Evolutionary conservation across 1,140 invertebrate genomes (phyloP).

Genomic region (Medauroidea extradentata): DNA sequence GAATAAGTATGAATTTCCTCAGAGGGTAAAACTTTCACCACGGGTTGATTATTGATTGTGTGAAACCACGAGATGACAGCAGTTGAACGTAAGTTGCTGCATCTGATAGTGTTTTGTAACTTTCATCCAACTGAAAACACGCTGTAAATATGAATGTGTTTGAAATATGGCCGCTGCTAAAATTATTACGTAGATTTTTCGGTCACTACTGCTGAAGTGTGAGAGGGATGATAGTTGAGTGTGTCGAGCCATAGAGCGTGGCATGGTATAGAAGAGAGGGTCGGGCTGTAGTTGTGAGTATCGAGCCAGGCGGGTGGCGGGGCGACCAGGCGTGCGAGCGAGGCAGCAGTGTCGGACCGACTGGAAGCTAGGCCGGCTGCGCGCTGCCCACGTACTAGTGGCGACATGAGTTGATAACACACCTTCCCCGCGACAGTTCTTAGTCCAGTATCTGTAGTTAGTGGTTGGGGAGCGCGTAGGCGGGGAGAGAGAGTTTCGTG

Average conservation of each 20-base stretch:
- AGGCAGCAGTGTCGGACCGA: constrained; percentile 1
- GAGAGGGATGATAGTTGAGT: too few relatives aligned
- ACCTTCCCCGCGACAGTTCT: neutral
- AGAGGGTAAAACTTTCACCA: too few relatives aligned
- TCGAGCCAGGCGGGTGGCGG: neutral
- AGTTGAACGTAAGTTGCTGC: too few relatives aligned
- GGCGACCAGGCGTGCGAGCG: neutral
- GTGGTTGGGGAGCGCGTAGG: constrained; percentile 1
- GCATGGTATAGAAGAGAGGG: neutral
- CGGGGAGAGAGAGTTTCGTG: neutral
- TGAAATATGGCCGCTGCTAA: too few relatives aligned
- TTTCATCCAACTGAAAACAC: too few relatives aligned
- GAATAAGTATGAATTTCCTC: too few relatives aligned
- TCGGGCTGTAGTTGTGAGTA: neutral
- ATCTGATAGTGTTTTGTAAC: too few relatives aligned
- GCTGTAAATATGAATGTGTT: too few relatives aligned
- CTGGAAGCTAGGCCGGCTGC: neutral
- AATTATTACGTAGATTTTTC: too few relatives aligned
- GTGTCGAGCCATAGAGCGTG: constrained; percentile 36
- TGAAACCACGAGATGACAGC: too few relatives aligned
- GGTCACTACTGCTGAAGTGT: too few relatives aligned
- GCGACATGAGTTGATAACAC: neutral
- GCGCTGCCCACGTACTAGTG: neutral
- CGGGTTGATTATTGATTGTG: too few relatives aligned
- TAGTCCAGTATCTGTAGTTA: neutral